Percentiles rank a stretch among this genome's conserved stretches.
Evolutionary conservation across 2,797 vertebrate genomes (phyloP).

Genomic region (Neosalanx taihuensis): DNA sequence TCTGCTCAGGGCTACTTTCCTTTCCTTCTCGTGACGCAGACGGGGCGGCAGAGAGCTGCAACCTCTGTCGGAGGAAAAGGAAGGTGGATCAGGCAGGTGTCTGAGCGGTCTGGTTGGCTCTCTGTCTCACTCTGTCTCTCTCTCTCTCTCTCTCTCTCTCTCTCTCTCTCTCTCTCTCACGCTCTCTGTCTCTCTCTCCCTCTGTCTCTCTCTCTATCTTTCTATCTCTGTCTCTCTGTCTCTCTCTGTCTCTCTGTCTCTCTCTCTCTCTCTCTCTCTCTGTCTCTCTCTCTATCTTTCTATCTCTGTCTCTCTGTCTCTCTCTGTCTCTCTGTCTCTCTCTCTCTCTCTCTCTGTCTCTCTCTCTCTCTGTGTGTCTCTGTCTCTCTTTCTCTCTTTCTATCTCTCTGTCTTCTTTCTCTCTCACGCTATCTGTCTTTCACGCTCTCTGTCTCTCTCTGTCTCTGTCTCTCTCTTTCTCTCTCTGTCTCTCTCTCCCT

Average conservation of each 20-base stretch:
- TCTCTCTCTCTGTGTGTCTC: too few species aligned
- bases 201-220: neutral
- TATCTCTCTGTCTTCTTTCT: too few species aligned
- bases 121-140: neutral
- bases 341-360: too few species aligned
- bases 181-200: neutral
- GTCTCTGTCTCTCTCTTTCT: too few species aligned
- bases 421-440: too few species aligned
- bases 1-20: constrained; percentile 25
- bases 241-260: neutral
- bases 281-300: neutral
- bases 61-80: constrained; percentile 45
- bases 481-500: neutral
- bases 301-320: too few species aligned
- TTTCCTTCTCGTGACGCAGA: constrained; percentile 11
- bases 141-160: neutral
- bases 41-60: neutral
- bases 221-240: neutral
- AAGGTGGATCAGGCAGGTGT: constrained; percentile 55
- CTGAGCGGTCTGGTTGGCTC: constrained; percentile 25
- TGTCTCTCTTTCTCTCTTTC: too few species aligned
- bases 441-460: too few species aligned
- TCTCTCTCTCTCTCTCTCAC: neutral
- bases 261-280: neutral
- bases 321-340: too few species aligned